Evolutionary conservation across 2,888 invertebrate genomes (phyloP), one percentile per base, ranked within the genome.

Genomic region (Lysandra bellargus): DNA sequence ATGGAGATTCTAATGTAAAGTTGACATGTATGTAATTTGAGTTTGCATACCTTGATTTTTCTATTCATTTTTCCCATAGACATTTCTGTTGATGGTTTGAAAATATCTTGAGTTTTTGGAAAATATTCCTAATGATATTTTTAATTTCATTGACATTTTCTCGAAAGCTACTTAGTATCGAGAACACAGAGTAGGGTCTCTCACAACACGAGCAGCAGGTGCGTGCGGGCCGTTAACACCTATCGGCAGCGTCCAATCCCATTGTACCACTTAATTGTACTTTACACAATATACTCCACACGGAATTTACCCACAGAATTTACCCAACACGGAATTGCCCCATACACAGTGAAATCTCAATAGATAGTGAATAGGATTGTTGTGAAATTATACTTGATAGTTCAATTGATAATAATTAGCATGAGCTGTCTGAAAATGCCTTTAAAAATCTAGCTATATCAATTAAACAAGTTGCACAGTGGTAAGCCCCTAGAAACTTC

Each of bases 171-270:
- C 49, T 75, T 53, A 14, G 44, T 17, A 30, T 14, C 49, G 80
- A 69, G 79, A 80, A 75, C 81, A 44, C 64, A 12, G 81, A 79
- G 85, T 87, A 85, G 79, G 44, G 82, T 37, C 14, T 14, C 1
- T 44, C 33, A 80, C 78, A 81, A 82, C 80, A 84, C 83, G 84
- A 82, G 85, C 83, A 83, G 80, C 87, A 87, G 87, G 86, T 87
- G 87, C 82, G 82, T 82, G 78, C 81, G 83, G 84, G 85, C 83
- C 83, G 86, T 86, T 87, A 86, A 85, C 86, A 84, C 85, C 84
- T 82, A 84, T 84, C 84, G 85, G 82, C 83, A 82, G 78, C 84
- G 83, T 87, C 86, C 83, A 84, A 86, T 85, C 82, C 86, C 85
- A 87, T 87, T 86, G 83, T 82, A 82, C 78, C 64, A 79, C 80